Conservation (phyloP, 2,113 vertebrate species). For the Ancistrus triradiatus region DNA sequence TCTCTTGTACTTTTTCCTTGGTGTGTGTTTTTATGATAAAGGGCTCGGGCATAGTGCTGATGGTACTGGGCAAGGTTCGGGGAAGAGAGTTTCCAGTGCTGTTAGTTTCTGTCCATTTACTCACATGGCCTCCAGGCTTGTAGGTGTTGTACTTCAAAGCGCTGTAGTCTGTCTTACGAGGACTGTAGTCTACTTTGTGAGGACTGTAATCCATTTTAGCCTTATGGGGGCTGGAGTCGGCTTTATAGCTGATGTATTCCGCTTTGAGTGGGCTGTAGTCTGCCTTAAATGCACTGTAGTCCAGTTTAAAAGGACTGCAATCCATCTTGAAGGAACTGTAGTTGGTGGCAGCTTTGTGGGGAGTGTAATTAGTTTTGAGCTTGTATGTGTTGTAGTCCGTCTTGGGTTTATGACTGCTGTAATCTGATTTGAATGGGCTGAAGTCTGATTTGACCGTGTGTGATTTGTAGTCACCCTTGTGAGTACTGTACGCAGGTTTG, state of each 20-base stretch:
- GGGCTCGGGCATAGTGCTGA: conserved; percentile 80
- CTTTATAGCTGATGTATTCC: conserved; percentile 83
- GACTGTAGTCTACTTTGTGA: conserved; percentile 64
- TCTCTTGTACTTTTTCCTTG: conserved; percentile 98
- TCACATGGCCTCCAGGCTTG: conserved; percentile 75
- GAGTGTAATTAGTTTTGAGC: conserved; percentile 58
- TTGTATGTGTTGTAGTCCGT: conserved; percentile 62
- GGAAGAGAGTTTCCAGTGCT: conserved; percentile 90
- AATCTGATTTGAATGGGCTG: conserved; percentile 62
- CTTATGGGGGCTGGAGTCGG: conserved; percentile 58
- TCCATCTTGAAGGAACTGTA: conserved; percentile 65
- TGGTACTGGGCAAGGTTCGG: conserved; percentile 81
- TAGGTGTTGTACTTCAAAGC: conserved; percentile 70
- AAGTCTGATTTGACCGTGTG: conserved; percentile 61
- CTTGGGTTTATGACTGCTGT: conserved; percentile 66
- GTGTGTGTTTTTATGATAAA: conserved; percentile 90
- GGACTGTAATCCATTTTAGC: conserved; percentile 68
- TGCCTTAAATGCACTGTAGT: conserved; percentile 66
- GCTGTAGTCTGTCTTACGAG: conserved; percentile 63
- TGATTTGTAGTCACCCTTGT: conserved; percentile 66
- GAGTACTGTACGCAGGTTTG: conserved; percentile 65
- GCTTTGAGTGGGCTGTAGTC: conserved; percentile 67
- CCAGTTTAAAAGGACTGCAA: conserved; percentile 62
- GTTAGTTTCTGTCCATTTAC: conserved; percentile 92
- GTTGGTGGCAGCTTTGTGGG: conserved; percentile 54